These are phyloP conservation scores for Drosophila serrata DNA, from an alignment of 1,140 invertebrate species.

Conservation along the genomic window DNA sequence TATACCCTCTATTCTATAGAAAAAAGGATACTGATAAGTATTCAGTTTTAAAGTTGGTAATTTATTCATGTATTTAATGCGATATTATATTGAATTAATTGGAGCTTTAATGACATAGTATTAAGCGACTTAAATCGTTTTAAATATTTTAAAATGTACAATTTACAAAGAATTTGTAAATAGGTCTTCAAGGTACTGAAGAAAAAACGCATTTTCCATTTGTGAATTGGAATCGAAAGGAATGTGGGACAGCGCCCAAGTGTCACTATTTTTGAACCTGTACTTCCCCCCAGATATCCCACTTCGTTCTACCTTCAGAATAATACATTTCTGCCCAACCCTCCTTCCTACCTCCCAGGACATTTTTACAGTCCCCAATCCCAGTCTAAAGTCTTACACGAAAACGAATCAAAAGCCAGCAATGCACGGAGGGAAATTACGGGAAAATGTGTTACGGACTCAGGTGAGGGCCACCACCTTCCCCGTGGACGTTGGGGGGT, in stretches of 20 bases:
- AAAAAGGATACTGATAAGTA: background rate
- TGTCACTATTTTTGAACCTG: constrained; percentile 70
- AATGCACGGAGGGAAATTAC: constrained; percentile 74
- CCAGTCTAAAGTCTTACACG: constrained; percentile 53
- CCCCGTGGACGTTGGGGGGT: background rate
- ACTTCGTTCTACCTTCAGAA: background rate
- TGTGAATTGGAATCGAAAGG: constrained; percentile 59
- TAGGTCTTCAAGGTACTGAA: background rate
- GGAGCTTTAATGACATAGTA: background rate
- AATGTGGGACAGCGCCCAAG: constrained; percentile 75
- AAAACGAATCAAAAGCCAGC: constrained; percentile 82
- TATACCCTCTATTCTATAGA: background rate
- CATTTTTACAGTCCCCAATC: constrained; percentile 26
- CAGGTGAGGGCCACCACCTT: constrained; percentile 32
- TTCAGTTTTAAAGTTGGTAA: background rate
- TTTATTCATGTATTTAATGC: background rate
- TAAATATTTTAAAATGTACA: background rate
- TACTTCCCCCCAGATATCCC: constrained; percentile 1
- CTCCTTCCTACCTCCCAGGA: background rate
- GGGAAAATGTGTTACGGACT: constrained; percentile 65
- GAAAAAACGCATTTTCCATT: constrained; percentile 59
- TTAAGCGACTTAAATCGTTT: background rate
- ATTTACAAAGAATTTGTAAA: too few relatives aligned
- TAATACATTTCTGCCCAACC: background rate
- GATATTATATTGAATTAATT: background rate